Base-by-base conservation (phyloP, 2,113 vertebrate genomes). In the Choloepus hoffmanni region DNA sequence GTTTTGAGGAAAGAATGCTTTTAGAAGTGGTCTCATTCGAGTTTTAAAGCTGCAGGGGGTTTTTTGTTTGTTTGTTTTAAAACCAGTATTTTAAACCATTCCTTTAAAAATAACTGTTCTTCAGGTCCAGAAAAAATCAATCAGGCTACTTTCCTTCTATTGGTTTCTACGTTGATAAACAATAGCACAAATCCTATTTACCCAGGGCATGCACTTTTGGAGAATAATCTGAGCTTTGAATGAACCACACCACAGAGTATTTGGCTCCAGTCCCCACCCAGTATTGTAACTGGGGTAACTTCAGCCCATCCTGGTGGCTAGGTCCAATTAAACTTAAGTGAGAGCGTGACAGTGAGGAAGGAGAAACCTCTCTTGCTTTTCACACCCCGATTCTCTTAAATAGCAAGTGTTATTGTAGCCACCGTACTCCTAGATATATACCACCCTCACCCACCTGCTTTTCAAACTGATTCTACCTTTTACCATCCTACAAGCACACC, bases 1-100 rank as follows among this genome's bases (percentile, higher is more conserved):
- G 33, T 96, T 97, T 73, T 95, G 74, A 96, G 93, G 78, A 87
- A 92, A 28, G 55, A 43, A 33, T 84, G 91, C 19, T 84, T 95
- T 88, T 60, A 36, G 28, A 72, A 45, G 3, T 48, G 15, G 79
- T 95, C 73, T 93, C 30, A 10, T 90, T 94, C 60, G 84, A 91
- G 72, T 87, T 96, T 88, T 82, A 72, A 88, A 88, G 55, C 28
- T 68, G 19, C 26, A 62, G 26, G 23, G 7, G 33, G 24, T 68
- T 65, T 16, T 73, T 53, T 48, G 43, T 68, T 84, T 14, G 10
- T 73, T 60, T 82, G 76, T 63, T 85, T 88, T 50, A 21, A 62
- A n/a, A 81, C 8, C 16, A 68, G 48, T 23, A 23, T 73, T 58
- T 36, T 83, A 96, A 94, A 50, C 40, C 5, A 10, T 58, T 92